These are phyloP conservation scores for Calephelis perditalis DNA, from an alignment of 2,888 invertebrate genomes.

Conservation along the genomic window DNA sequence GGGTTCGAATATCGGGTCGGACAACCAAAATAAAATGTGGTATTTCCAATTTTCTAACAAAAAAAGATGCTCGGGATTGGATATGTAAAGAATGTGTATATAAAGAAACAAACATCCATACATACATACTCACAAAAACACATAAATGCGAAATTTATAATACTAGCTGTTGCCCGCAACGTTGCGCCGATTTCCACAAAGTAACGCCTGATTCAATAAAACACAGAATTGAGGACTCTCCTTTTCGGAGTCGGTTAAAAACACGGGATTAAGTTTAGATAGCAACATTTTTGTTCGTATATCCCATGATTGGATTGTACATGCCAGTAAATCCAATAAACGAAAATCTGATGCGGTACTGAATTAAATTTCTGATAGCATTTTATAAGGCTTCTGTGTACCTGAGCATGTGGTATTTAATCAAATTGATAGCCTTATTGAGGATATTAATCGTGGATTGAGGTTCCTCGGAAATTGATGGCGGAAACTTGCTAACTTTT, in stretches of 20 bases:
- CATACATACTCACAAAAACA: too few species aligned
- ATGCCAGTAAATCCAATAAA: slow-evolving; percentile 31
- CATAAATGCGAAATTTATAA: too few species aligned
- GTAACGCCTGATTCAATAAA: too few species aligned
- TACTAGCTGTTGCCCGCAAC: too few species aligned
- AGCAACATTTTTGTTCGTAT: slow-evolving; percentile 17
- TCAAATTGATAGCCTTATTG: slow-evolving; percentile 11
- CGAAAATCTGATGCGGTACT: slow-evolving; percentile 14
- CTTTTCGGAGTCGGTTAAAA: not conserved
- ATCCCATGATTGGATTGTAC: slow-evolving; percentile 24
- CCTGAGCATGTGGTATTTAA: slow-evolving; percentile 9
- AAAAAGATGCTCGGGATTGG: too few species aligned
- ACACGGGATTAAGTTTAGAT: not conserved
- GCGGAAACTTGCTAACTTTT: not conserved
- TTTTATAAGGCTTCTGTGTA: slow-evolving; percentile 17
- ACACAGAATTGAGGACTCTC: too few species aligned
- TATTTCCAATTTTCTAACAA: too few species aligned
- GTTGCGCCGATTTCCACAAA: too few species aligned
- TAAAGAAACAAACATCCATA: too few species aligned
- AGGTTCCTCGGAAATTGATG: slow-evolving; percentile 1
- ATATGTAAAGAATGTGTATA: too few species aligned
- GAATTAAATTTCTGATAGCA: slow-evolving; percentile 17
- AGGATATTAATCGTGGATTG: slow-evolving; percentile 8
- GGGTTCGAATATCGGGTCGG: too few species aligned
- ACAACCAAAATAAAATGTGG: too few species aligned